Conservation (phyloP, 2,113 vertebrate genomes). For the Notothenia rossii region DNA sequence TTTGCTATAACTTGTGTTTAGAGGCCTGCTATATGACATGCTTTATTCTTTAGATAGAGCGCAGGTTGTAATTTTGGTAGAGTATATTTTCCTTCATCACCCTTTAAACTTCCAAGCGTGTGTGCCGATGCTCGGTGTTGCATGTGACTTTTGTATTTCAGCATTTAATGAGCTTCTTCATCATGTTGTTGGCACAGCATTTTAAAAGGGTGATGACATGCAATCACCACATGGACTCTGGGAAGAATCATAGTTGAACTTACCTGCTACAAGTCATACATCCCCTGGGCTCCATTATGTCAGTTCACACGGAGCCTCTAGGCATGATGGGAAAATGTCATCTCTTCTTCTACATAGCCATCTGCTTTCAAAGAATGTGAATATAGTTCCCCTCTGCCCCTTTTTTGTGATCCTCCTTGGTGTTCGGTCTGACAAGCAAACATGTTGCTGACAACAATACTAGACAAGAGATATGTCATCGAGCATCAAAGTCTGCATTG, state of each 20-base stretch:
- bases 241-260: constrained; percentile 50
- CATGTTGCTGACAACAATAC: constrained; percentile 64
- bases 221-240: constrained; percentile 39
- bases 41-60: constrained; percentile 58
- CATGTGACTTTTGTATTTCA: constrained; percentile 1
- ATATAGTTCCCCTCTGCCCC: constrained; percentile 49
- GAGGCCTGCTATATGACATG: constrained; percentile 71
- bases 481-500: constrained; percentile 52
- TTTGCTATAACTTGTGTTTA: constrained; percentile 74
- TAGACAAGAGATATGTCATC: constrained; percentile 66
- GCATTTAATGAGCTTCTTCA: not conserved
- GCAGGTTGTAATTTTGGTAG: constrained; percentile 71
- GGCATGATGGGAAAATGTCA: constrained; percentile 71
- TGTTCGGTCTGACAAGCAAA: constrained; percentile 60
- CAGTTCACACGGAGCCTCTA: constrained; percentile 56
- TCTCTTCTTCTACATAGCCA: constrained; percentile 57
- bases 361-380: constrained; percentile 70
- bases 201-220: constrained; percentile 44
- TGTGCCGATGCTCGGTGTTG: constrained; percentile 22
- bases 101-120: constrained; percentile 50
- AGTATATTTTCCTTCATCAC: constrained; percentile 69
- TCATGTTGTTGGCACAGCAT: not conserved
- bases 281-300: constrained; percentile 69
- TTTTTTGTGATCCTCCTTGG: constrained; percentile 55
- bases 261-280: constrained; percentile 58